Evolutionary conservation across 2,113 vertebrate genomes (phyloP), one percentile per base, ranked within the genome.

Genomic region (Poicephalus meyeri): DNA sequence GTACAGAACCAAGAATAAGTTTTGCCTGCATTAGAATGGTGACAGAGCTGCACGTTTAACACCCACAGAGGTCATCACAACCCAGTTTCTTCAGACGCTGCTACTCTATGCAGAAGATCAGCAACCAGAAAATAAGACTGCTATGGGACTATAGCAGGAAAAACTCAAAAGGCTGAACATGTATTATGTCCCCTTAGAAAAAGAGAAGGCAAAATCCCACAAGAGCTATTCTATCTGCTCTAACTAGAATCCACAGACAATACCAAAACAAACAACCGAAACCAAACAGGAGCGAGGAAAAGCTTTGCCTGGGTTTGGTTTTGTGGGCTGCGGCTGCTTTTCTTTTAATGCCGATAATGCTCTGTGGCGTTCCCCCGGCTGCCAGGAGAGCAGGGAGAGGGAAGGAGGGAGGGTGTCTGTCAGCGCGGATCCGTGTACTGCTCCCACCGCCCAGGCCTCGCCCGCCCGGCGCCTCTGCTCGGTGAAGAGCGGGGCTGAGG

Each of bases 351-450:
- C 31, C 18, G 13, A 33, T 10, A 11, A 15, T 13, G n/a, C 66
- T 42, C 50, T 8, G 23, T 7, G 7, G 41, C 55, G 2, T 16
- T 11, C 31, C 6, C n/a, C 7, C 25, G 5, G 35, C 42, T 14
- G 71, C 1, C 65, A 17, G 50, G 9, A 17, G 13, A 42, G n/a
- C 21, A 2, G 20, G 12, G 19, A 3, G 5, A 16, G 8, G 11
- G 9, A 16, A 9, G 7, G 7, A 23, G 11, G 6, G 6, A 8
- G 17, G 39, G 4, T 3, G 31, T 4, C 13, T 7, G 11, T 5
- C 15, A n/a, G 78, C 6, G 19, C 16, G 8, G 55, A 13, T 12
- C 41, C 4, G 7, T 1, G 42, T 6, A 23, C 44, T 6, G 8
- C 50, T 26, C 17, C 49, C n/a, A 14, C 81, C 29, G 24, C 5